Conservation (phyloP, 2,888 invertebrate genomes). For the Eristalis intricaria region DNA sequence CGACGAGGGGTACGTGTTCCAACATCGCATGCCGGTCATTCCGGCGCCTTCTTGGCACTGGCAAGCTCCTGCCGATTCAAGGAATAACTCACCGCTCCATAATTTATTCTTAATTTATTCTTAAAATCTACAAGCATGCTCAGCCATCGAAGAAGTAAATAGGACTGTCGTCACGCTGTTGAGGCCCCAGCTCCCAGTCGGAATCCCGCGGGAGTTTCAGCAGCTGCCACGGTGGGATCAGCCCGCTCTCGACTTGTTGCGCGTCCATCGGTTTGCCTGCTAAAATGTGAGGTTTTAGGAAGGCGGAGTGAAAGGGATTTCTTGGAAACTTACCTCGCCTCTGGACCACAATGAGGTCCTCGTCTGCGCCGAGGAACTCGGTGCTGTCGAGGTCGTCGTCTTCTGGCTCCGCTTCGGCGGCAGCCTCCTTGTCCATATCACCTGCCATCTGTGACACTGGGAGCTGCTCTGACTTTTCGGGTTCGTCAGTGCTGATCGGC, state of each 20-base stretch:
- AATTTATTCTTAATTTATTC: background rate
- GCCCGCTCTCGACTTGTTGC: background rate
- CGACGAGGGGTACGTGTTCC: background rate
- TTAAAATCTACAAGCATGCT: background rate
- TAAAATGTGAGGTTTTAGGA: background rate
- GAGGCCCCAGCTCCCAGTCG: background rate
- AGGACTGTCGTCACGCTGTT: background rate
- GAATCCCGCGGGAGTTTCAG: constrained; percentile 9
- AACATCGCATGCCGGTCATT: no score
- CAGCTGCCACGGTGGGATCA: constrained; percentile 13
- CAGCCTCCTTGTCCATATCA: background rate
- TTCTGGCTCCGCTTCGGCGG: background rate
- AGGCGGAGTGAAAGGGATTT: background rate
- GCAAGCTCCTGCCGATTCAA: background rate
- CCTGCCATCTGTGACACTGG: background rate
- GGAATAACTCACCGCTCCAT: background rate
- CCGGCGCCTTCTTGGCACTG: no score
- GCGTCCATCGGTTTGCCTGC: constrained; percentile 24
- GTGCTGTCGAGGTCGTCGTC: background rate
- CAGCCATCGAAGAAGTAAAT: background rate
- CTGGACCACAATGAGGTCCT: constrained; percentile 11
- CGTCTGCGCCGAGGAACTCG: constrained; percentile 1
- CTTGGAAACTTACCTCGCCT: constrained; percentile 11
- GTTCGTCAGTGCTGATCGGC: background rate
- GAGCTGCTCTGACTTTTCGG: background rate